Evolutionary conservation across 1,140 invertebrate species (phyloP).

Genomic region (Agrilus planipennis): DNA sequence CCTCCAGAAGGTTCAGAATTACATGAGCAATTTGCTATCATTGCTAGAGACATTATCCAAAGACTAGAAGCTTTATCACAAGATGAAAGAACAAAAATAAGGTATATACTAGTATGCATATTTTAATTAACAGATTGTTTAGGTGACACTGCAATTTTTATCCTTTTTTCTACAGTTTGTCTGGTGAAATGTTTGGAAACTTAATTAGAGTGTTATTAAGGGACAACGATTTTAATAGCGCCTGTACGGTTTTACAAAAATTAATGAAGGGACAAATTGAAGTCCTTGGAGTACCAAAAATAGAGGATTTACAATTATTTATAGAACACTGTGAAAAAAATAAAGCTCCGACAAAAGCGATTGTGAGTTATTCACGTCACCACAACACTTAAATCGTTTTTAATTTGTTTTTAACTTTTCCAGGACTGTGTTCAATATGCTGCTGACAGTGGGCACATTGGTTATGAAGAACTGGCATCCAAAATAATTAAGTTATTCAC

Average conservation of each 20-base stretch:
- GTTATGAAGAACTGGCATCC: constrained; percentile 33
- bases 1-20: constrained; percentile 29
- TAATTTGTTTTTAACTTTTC: neutral
- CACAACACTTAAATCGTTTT: constrained; percentile 4
- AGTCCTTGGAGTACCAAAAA: constrained; percentile 42
- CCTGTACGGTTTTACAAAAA: constrained; percentile 38
- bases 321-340: constrained; percentile 37
- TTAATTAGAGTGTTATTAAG: constrained; percentile 38
- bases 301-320: constrained; percentile 35
- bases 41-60: constrained; percentile 41
- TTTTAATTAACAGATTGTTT: neutral
- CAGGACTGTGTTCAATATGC: constrained; percentile 38
- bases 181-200: constrained; percentile 44
- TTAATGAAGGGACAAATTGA: constrained; percentile 37
- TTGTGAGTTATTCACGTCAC: constrained; percentile 29
- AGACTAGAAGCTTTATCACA: constrained; percentile 35
- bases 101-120: constrained; percentile 13
- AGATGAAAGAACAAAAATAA: constrained; percentile 23
- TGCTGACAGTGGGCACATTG: constrained; percentile 39
- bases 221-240: constrained; percentile 38
- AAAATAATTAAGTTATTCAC: constrained; percentile 34
- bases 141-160: neutral
- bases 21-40: constrained; percentile 36
- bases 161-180: constrained; percentile 34
- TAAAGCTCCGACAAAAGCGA: constrained; percentile 36